Evolutionary conservation across 2,888 invertebrate genomes (phyloP).

Genomic region (Dioctria linearis): DNA sequence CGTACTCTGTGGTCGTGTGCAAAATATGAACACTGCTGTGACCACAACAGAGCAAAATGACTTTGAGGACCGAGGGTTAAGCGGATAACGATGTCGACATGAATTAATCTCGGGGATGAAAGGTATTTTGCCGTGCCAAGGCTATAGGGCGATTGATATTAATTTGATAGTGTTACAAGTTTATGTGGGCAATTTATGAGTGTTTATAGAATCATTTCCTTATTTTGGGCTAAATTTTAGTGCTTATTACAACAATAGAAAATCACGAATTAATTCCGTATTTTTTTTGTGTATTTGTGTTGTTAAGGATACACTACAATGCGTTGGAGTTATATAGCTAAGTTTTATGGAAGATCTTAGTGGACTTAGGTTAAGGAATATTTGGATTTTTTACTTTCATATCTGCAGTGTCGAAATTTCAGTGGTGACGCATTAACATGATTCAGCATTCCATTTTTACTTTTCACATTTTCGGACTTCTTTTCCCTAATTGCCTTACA

Average conservation of each 20-base stretch:
- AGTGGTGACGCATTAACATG: too few species aligned
- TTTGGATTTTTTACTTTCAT: too few species aligned
- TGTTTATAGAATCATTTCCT: conserved; percentile 31
- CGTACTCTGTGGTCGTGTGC: conserved; percentile 25
- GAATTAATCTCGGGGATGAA: conserved; percentile 52
- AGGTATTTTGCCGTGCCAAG: conserved; percentile 17
- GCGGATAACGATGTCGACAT: conserved; percentile 49
- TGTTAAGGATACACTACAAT: too few species aligned
- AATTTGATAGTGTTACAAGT: conserved; percentile 48
- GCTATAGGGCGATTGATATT: conserved; percentile 47
- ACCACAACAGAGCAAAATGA: conserved; percentile 31
- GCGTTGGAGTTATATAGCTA: too few species aligned
- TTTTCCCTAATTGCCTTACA: too few species aligned
- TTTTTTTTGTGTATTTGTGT: too few species aligned
- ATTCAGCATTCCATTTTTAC: too few species aligned
- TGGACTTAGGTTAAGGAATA: too few species aligned
- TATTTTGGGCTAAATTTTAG: neutral
- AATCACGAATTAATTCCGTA: neutral
- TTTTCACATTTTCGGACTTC: too few species aligned
- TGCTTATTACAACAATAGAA: conserved; percentile 3
- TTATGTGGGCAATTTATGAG: conserved; percentile 46
- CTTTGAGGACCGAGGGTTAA: conserved; percentile 37
- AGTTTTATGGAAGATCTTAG: too few species aligned
- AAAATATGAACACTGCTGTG: conserved; percentile 33
- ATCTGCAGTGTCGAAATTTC: too few species aligned